Conservation (phyloP, 2,888 invertebrate genomes). For the Drosophila phalerata region DNA sequence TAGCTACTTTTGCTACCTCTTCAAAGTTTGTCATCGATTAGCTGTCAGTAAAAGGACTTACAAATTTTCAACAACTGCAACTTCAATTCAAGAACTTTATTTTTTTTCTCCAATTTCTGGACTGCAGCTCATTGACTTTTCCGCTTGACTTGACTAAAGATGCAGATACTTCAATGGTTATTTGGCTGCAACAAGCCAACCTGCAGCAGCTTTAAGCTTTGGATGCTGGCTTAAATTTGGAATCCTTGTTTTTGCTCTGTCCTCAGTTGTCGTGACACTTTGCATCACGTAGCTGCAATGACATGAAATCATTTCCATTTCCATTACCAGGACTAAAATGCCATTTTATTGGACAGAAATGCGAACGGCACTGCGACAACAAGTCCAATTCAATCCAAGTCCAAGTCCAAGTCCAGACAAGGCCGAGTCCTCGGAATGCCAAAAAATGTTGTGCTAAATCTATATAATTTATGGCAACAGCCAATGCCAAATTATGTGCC, state of each 20-base stretch:
- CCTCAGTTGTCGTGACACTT: conserved; percentile 43
- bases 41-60: conserved; percentile 28
- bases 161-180: conserved; percentile 14
- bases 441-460: conserved; percentile 43
- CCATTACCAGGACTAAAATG: conserved; percentile 46
- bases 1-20: conserved; percentile 13
- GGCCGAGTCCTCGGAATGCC: conserved; percentile 7
- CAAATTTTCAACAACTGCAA: conserved; percentile 23
- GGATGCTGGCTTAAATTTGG: neutral
- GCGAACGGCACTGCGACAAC: conserved; percentile 24
- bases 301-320: conserved; percentile 79
- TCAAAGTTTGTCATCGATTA: conserved; percentile 43
- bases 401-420: neutral
- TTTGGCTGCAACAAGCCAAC: neutral
- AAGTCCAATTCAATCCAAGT: conserved; percentile 3
- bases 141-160: conserved; percentile 20
- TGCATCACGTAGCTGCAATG: conserved; percentile 79
- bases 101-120: conserved; percentile 24
- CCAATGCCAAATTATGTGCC: conserved; percentile 69
- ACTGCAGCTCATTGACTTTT: conserved; percentile 48
- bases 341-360: conserved; percentile 55
- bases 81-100: conserved; percentile 19
- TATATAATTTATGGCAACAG: conserved; percentile 68
- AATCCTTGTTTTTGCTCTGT: neutral
- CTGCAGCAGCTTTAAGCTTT: neutral